phyloP scores from a whole-genome alignment of 2,797 vertebrate species.

The Nannoperca australis region DNA sequence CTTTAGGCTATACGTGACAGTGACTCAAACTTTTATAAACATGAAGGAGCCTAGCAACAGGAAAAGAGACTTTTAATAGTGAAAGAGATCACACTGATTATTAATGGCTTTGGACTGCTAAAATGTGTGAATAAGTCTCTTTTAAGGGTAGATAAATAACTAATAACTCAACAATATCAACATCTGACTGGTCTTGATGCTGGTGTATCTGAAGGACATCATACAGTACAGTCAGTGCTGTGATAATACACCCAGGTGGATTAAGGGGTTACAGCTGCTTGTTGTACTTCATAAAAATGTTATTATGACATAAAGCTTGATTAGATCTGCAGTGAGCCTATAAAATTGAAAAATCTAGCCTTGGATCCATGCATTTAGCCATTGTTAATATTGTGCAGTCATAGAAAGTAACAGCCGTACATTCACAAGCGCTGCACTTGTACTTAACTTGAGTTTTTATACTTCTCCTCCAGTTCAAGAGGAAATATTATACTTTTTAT shows the following conservation, averaged over 20 bases:
- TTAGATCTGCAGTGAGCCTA: conserved; percentile 10
- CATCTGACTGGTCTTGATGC: neutral
- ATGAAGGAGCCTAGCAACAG: neutral
- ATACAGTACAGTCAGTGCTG: neutral
- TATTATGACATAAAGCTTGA: neutral
- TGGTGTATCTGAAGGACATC: neutral
- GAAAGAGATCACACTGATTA: neutral
- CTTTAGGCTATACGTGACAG: neutral
- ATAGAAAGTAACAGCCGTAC: neutral
- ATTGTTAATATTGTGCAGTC: neutral
- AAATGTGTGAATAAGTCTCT: neutral
- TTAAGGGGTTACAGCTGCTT: neutral
- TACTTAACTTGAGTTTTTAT: neutral
- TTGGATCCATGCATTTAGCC: neutral
- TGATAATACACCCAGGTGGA: neutral
- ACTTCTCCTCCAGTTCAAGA: neutral
- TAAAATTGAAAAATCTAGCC: neutral
- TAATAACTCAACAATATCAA: neutral
- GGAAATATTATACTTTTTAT: neutral
- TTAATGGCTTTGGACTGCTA: neutral
- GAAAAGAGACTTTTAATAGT: neutral
- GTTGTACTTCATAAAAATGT: neutral
- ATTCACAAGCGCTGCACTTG: neutral
- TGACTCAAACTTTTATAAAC: neutral
- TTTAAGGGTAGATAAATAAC: conserved; percentile 3